Conservation (phyloP, 2,888 invertebrate species). For the Linnaemya vulpina region DNA sequence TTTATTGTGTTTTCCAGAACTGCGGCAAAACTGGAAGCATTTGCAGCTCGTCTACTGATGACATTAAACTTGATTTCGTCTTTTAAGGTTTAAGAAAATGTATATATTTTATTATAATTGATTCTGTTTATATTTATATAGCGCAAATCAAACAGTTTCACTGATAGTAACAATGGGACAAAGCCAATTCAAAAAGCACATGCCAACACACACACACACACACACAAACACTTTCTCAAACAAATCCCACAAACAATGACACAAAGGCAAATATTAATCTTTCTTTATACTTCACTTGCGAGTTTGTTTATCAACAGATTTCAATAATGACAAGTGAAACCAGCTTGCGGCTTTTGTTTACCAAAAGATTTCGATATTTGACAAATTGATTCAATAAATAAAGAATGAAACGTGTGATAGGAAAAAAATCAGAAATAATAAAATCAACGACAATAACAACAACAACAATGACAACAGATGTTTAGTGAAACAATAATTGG, state of each 20-base stretch:
- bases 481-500: slow-evolving; percentile 15
- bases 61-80: too few species aligned
- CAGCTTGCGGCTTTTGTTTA: slow-evolving; percentile 76
- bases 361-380: slow-evolving; percentile 76
- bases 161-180: not conserved
- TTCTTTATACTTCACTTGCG: slow-evolving; percentile 57
- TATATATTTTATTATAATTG: not conserved
- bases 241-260: slow-evolving; percentile 41
- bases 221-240: slow-evolving; percentile 14
- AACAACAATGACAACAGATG: slow-evolving; percentile 60
- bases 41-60: too few species aligned
- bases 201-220: slow-evolving; percentile 7
- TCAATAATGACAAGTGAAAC: slow-evolving; percentile 69
- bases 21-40: too few species aligned
- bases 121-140: not conserved
- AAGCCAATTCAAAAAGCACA: slow-evolving; percentile 10
- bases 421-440: slow-evolving; percentile 5
- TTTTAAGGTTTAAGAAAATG: not conserved
- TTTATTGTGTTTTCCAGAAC: too few species aligned
- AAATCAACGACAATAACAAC: slow-evolving; percentile 19
- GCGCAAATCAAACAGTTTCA: not conserved
- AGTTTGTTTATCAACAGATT: slow-evolving; percentile 54
- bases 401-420: slow-evolving; percentile 53
- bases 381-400: slow-evolving; percentile 78
- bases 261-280: slow-evolving; percentile 66